Evolutionary conservation across 2,888 invertebrate genomes (phyloP), one percentile per base, ranked within the genome.

Genomic region (Cheiracanthium punctorium): DNA sequence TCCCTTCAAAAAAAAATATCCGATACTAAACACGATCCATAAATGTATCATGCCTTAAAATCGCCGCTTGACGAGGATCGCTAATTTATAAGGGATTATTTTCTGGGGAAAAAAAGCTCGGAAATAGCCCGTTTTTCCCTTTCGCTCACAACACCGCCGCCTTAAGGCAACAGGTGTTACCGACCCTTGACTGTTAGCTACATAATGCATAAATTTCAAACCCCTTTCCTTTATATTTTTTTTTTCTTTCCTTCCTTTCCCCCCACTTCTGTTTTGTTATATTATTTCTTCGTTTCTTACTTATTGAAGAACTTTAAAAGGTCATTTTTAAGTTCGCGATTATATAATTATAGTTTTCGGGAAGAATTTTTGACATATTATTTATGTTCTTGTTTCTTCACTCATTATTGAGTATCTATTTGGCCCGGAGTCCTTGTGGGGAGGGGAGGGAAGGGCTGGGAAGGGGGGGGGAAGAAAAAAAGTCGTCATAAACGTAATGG

Each of bases 221-320:
- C 79, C 77, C 77, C 71, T 82, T 70, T 72, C n/a, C 24, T 8
- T 33, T 67, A 72, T 71, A 65, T 76, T 82, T 64, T 24, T 37
- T 20, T n/a, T n/a, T n/a, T n/a, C n/a, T n/a, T n/a, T n/a, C n/a
- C n/a, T n/a, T n/a, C n/a, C n/a, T n/a, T n/a, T n/a, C n/a, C n/a
- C n/a, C 28, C 32, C 8, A 24, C 69, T n/a, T n/a, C n/a, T n/a
- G 37, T 69, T 58, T 69, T 69, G n/a, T 67, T 72, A 37, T 65
- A 84, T 85, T 85, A 80, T 85, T 85, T 73, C 73, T 74, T 24
- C 67, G 52, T 85, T 85, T 79, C 73, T 85, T 85, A 85, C 74
- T 79, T 85, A 85, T 85, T 69, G 77, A 80, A 85, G 79, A 74
- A 85, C 84, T 85, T 85, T 85, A 85, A 85, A 85, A 85, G 84